Evolutionary conservation across 2,888 invertebrate genomes (phyloP).

Genomic region (Himalopsyche tibetana): DNA sequence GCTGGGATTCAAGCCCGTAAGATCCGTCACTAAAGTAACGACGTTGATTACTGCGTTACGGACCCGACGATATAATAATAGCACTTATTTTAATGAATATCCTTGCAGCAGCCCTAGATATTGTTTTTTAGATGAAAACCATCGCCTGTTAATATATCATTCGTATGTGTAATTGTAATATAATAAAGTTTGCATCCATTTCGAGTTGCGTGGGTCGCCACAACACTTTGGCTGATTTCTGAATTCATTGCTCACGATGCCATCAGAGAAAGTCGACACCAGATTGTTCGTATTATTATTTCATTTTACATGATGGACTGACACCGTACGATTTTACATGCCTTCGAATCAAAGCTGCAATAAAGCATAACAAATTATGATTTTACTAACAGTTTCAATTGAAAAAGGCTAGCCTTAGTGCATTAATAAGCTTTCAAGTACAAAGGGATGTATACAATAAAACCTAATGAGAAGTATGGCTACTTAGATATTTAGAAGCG

Average conservation of each 20-base stretch:
- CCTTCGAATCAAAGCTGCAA: not conserved
- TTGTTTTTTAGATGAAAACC: not conserved
- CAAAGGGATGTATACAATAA: too few species aligned
- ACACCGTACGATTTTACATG: not conserved
- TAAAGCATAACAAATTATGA: too few species aligned
- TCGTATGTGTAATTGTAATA: constrained; percentile 11
- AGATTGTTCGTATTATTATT: not conserved
- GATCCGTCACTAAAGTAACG: too few species aligned
- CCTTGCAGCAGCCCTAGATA: not conserved
- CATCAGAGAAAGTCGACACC: constrained; percentile 8
- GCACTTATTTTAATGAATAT: not conserved
- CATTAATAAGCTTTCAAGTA: too few species aligned
- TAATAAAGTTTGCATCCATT: constrained; percentile 2
- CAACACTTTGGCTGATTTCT: constrained; percentile 28
- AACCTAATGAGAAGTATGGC: too few species aligned
- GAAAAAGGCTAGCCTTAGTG: too few species aligned
- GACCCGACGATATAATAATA: not conserved
- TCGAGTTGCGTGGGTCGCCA: not conserved
- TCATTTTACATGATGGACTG: not conserved
- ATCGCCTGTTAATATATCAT: not conserved
- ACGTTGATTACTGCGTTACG: too few species aligned
- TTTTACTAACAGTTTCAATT: too few species aligned
- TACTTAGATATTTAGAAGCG: too few species aligned
- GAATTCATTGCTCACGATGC: constrained; percentile 21
- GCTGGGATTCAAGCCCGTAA: too few species aligned